Evolutionary conservation across 2,797 vertebrate species (phyloP).

Genomic region (Neosalanx taihuensis): DNA sequence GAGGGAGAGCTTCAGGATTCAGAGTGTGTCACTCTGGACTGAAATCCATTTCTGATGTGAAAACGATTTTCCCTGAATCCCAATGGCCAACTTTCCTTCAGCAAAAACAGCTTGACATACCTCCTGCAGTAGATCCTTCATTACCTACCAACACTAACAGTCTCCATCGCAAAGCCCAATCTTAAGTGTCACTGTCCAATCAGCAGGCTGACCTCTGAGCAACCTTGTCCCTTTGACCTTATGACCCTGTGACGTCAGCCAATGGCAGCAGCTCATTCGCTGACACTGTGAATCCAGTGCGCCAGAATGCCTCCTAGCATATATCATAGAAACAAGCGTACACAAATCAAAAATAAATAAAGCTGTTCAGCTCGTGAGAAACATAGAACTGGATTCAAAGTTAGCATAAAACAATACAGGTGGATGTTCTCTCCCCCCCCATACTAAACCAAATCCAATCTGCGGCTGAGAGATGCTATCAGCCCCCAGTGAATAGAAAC

Average conservation of each 20-base stretch:
- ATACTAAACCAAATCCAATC: slow-evolving; percentile 53
- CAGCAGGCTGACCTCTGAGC: slow-evolving; percentile 45
- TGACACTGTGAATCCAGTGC: not conserved
- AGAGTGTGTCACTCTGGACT: not conserved
- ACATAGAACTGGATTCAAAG: not conserved
- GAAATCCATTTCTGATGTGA: slow-evolving; percentile 62
- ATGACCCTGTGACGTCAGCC: slow-evolving; percentile 21
- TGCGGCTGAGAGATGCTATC: slow-evolving; percentile 37
- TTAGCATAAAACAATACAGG: not conserved
- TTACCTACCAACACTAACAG: not conserved
- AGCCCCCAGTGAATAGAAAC: slow-evolving; percentile 28
- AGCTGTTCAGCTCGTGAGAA: not conserved
- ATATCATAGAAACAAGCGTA: not conserved
- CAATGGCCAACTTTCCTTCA: slow-evolving; percentile 55
- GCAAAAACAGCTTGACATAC: slow-evolving; percentile 65
- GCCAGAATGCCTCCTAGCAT: not conserved
- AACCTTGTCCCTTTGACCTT: slow-evolving; percentile 45
- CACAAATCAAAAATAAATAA: not conserved
- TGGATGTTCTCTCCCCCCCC: slow-evolving; percentile 34
- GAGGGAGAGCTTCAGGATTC: not conserved
- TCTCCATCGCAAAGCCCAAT: not conserved
- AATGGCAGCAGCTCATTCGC: slow-evolving; percentile 15
- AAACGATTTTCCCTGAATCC: slow-evolving; percentile 51
- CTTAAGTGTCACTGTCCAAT: slow-evolving; percentile 36
- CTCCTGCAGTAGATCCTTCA: slow-evolving; percentile 48